Evolutionary conservation across 2,888 invertebrate genomes (phyloP).

Genomic region (Celastrina argiolus): DNA sequence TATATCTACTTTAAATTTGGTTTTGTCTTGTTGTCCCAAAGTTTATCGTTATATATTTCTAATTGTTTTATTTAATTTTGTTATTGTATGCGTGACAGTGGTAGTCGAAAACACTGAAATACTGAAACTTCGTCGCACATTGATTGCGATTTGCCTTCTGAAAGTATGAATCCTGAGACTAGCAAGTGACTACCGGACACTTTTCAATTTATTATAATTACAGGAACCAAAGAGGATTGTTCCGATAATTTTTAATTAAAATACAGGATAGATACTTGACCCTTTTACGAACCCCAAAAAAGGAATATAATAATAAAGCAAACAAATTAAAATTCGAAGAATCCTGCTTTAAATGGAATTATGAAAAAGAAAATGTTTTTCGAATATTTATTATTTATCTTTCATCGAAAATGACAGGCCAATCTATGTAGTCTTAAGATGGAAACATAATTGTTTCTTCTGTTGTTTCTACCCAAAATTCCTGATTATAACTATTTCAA

Average conservation of each 20-base stretch:
- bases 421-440: neutral
- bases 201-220: neutral
- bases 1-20: too few species aligned
- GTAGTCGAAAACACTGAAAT: neutral
- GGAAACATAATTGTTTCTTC: too few species aligned
- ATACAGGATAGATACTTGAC: slow-evolving; percentile 6
- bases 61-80: neutral
- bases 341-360: neutral
- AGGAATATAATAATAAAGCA: neutral
- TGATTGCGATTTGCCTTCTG: too few species aligned
- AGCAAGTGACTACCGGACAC: neutral
- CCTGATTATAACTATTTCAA: neutral
- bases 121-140: neutral
- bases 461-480: neutral
- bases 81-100: neutral
- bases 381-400: neutral
- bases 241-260: neutral
- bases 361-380: neutral
- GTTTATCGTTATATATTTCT: neutral
- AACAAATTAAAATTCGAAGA: neutral
- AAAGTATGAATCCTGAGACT: too few species aligned
- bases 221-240: neutral
- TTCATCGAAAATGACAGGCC: neutral
- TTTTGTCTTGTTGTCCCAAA: neutral
- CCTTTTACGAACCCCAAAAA: neutral